Conservation (phyloP, 2,888 invertebrate genomes). For the Eudemis profundana region DNA sequence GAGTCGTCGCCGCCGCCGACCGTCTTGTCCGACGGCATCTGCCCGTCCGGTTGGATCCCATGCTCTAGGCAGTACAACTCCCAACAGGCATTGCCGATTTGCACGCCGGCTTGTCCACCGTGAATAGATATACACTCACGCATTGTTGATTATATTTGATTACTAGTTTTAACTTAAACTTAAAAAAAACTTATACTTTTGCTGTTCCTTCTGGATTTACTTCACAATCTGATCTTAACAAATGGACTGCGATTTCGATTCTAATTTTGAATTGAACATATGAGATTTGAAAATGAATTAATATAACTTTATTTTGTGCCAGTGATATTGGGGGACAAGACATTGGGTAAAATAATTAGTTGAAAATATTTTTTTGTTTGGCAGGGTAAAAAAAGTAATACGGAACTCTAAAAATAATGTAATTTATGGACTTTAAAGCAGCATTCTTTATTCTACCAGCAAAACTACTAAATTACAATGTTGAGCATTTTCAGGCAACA, state of each 20-base stretch:
- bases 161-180: slow-evolving; percentile 65
- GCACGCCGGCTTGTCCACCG: slow-evolving; percentile 87
- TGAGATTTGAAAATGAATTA: slow-evolving; percentile 21
- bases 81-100: slow-evolving; percentile 95
- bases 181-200: slow-evolving; percentile 44
- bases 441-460: background rate
- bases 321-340: too few species aligned
- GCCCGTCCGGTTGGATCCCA: slow-evolving; percentile 93
- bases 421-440: background rate
- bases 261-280: slow-evolving; percentile 23
- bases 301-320: slow-evolving; percentile 21
- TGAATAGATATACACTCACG: slow-evolving; percentile 82
- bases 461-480: background rate
- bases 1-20: slow-evolving; percentile 96
- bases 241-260: slow-evolving; percentile 23
- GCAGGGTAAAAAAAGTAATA: too few species aligned
- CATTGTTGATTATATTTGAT: slow-evolving; percentile 63
- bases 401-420: background rate
- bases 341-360: too few species aligned
- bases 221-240: slow-evolving; percentile 54
- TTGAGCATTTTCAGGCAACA: background rate
- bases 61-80: slow-evolving; percentile 93
- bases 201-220: slow-evolving; percentile 53
- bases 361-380: too few species aligned
- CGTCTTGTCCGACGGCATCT: slow-evolving; percentile 93